Evolutionary conservation across 2,113 vertebrate genomes (phyloP), one percentile per base, ranked within the genome.

Genomic region (Perca schrenkii): DNA sequence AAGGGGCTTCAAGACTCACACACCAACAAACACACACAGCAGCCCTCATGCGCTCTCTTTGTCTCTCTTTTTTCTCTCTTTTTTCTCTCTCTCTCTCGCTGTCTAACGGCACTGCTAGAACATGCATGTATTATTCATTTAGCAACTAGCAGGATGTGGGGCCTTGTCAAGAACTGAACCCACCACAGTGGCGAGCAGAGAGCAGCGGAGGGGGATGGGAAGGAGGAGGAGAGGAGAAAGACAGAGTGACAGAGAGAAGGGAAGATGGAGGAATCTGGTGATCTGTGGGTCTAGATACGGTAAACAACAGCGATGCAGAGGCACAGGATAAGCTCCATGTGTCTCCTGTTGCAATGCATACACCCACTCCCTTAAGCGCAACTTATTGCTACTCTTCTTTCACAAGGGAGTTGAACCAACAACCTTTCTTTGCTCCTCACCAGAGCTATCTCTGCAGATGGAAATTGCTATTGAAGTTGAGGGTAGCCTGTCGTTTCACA

Each of bases 121-220:
- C 89, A 85, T 88, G 80, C 86, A 94, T 95, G 89, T 92, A 94
- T 94, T 95, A 95, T 95, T 94, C 91, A 93, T 92, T 89, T 86
- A 88, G 89, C 87, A 88, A 87, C 84, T 76, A 92, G 89, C 88
- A 92, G 85, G 88, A 91, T 93, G 91, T 91, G 91, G 87, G 90
- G 91, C 88, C 90, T 91, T 93, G 93, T 93, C 91, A 93, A 88
- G 90, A 91, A 82, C 73, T 86, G 87, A 91, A 91, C 84, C 88
- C 80, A 88, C 85, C 84, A 63, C 84, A 56, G 84, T 11, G 57
- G 61, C 43, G 47, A 65, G 79, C 57, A 57, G 76, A 74, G 77
- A 60, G 67, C 22, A 66, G 73, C 1, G 4, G 74, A 78, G 75
- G 77, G 47, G 73, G 74, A 43, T 25, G 58, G 40, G 52, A 61